Base-by-base conservation (phyloP, 2,113 vertebrate species). In the Psilopsiagon aurifrons region DNA sequence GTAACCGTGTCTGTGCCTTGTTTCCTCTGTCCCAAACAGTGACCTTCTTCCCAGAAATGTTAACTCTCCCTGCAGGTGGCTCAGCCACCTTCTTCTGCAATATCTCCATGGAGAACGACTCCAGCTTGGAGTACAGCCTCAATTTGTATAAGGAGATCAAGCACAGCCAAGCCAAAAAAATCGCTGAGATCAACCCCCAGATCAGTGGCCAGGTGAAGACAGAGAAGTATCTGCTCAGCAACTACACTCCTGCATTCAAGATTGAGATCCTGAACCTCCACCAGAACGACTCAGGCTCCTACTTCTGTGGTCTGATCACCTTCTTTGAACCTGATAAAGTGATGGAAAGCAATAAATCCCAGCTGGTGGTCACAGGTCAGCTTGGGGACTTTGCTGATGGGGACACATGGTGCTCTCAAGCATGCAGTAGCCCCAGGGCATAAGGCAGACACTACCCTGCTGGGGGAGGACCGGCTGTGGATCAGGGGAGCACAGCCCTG, bases 291-390 rank as follows among this genome's bases (percentile, higher is more conserved):
- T 95, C 95, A 0, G 97, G 97, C 54, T 86, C 13, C 54, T 98
- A 98, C 70, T 95, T 66, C 68, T 98, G 97, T 2, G 92, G 78
- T 8, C 35, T 96, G 17, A 91, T 97, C 11, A 18, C 46, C 13
- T 64, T 97, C 33, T 92, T 55, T 35, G 24, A 71, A 10, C 8
- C 47, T 0, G 0, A 74, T 14, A 96, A 95, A 75, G 51, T 98
- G 43, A 57, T 66, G 41, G 96, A 97, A 83, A 98, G 97, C 90
- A 83, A 1, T 9, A 17, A 64, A 14, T 94, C 87, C 33, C 62
- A 25, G 10, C 79, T 98, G n/a, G 62, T 90, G 20, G 97, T 98
- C 49, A 97, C 94, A 98, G 97, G 97, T 98, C 70, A 95, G 97
- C 44, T 51, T 70, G 10, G 28, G 73, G 39, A 3, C 81, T 85